Conservation (phyloP, 2,113 vertebrate genomes). For the Anguilla japonica region DNA sequence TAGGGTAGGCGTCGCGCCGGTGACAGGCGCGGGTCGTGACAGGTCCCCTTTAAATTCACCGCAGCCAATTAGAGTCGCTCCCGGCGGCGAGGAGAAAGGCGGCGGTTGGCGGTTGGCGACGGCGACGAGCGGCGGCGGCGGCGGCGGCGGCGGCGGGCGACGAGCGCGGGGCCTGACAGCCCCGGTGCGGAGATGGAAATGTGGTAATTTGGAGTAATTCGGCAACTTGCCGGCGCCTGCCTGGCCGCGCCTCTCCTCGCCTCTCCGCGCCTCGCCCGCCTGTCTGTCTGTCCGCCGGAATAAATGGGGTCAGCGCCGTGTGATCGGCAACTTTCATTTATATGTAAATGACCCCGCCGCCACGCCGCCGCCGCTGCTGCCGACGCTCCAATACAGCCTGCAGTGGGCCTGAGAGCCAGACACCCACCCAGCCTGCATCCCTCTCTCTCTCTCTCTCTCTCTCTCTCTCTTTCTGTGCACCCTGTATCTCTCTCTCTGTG, state of each 20-base stretch:
- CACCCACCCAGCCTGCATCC: slow-evolving; percentile 21
- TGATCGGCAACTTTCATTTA: slow-evolving; percentile 85
- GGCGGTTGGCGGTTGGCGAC: slow-evolving; percentile 44
- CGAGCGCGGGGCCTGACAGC: slow-evolving; percentile 70
- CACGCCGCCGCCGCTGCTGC: slow-evolving; percentile 56
- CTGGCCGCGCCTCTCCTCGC: slow-evolving; percentile 4
- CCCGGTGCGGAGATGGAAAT: slow-evolving; percentile 76
- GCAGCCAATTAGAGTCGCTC: slow-evolving; percentile 75
- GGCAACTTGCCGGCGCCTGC: slow-evolving; percentile 70
- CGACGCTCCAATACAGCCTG: slow-evolving; percentile 34
- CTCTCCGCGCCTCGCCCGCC: slow-evolving; percentile 34
- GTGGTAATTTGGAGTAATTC: slow-evolving; percentile 81
- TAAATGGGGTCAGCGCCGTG: slow-evolving; percentile 78
- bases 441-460: slow-evolving; percentile 25
- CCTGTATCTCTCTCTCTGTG: too few species aligned
- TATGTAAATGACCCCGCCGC: slow-evolving; percentile 78
- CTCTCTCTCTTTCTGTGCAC: not conserved
- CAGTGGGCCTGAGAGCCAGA: slow-evolving; percentile 39
- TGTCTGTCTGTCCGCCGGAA: slow-evolving; percentile 75
- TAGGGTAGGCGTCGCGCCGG: slow-evolving; percentile 51
- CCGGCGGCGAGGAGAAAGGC: slow-evolving; percentile 46
- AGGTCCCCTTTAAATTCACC: slow-evolving; percentile 71
- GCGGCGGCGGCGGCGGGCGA: slow-evolving; percentile 52
- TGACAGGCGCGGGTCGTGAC: slow-evolving; percentile 66
- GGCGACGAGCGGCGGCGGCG: too few species aligned